Evolutionary conservation across 2,797 vertebrate genomes (phyloP).

Genomic region (Arrhamphus sclerolepis): DNA sequence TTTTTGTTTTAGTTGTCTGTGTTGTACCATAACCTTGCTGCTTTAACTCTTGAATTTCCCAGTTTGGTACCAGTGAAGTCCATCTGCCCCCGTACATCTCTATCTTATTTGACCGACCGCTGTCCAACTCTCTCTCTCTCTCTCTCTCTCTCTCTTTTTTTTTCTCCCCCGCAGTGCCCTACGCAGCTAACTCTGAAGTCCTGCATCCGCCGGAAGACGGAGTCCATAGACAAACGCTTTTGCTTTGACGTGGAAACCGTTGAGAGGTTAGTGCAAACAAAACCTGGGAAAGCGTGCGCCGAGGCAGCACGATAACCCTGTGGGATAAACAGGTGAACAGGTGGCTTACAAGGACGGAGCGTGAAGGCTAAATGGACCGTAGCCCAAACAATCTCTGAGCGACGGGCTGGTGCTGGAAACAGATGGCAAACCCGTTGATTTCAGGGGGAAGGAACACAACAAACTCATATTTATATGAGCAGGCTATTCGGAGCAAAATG

Average conservation of each 20-base stretch:
- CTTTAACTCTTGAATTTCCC: too few species aligned
- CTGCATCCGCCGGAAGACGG: constrained; percentile 92
- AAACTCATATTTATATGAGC: constrained; percentile 64
- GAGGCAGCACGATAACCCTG: constrained; percentile 39
- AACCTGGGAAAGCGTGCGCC: constrained; percentile 21
- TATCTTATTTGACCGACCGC: neutral
- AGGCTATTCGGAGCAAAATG: constrained; percentile 37
- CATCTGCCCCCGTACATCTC: too few species aligned
- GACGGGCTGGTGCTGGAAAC: constrained; percentile 43
- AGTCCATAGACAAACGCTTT: constrained; percentile 97
- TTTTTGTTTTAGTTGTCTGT: too few species aligned
- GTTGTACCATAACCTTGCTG: too few species aligned
- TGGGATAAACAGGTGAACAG: constrained; percentile 74
- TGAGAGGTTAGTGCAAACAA: constrained; percentile 86
- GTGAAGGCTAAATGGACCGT: constrained; percentile 68
- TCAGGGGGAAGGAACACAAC: constrained; percentile 50
- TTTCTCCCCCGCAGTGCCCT: constrained; percentile 81
- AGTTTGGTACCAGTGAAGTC: too few species aligned
- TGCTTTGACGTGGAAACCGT: constrained; percentile 94
- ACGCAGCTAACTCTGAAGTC: constrained; percentile 89
- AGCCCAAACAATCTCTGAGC: constrained; percentile 76
- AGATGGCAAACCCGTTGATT: constrained; percentile 62
- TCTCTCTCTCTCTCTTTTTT: neutral
- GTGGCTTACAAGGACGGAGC: constrained; percentile 69
- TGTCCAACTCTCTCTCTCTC: constrained; percentile 1